Conservation (phyloP, 1,140 invertebrate species). For the Megathymus violae region DNA sequence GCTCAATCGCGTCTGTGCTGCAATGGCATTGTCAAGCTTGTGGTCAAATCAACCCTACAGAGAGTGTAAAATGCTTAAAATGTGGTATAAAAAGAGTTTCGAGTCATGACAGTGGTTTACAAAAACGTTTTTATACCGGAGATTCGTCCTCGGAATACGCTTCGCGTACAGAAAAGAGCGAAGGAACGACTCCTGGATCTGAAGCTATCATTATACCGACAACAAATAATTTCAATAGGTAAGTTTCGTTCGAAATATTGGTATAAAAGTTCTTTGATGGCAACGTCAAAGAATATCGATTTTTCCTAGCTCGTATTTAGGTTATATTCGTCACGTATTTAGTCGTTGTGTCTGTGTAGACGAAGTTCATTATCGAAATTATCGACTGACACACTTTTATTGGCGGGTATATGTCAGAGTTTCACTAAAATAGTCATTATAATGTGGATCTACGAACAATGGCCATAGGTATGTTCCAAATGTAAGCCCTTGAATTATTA, state of each 20-base stretch:
- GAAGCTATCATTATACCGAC: slow-evolving; percentile 71
- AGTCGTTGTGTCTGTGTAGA: slow-evolving; percentile 54
- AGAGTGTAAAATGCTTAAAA: slow-evolving; percentile 90
- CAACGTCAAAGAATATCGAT: slow-evolving; percentile 78
- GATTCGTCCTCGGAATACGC: slow-evolving; percentile 74
- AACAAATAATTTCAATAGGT: slow-evolving; percentile 76
- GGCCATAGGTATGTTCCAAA: slow-evolving; percentile 45
- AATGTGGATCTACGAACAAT: slow-evolving; percentile 34
- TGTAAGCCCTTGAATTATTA: slow-evolving; percentile 15
- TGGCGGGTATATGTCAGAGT: slow-evolving; percentile 61
- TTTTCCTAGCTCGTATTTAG: slow-evolving; percentile 77
- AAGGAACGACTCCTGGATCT: slow-evolving; percentile 70
- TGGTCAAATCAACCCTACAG: slow-evolving; percentile 93
- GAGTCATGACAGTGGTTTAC: slow-evolving; percentile 78
- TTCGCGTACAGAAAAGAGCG: slow-evolving; percentile 71
- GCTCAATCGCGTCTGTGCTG: slow-evolving; percentile 94
- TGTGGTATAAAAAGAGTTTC: slow-evolving; percentile 87
- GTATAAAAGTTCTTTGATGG: slow-evolving; percentile 62
- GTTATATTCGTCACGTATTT: slow-evolving; percentile 78
- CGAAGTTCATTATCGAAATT: slow-evolving; percentile 67
- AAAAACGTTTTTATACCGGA: slow-evolving; percentile 63
- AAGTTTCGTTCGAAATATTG: slow-evolving; percentile 53
- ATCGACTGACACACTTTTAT: slow-evolving; percentile 52
- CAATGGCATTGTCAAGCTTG: slow-evolving; percentile 95
- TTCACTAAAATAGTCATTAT: slow-evolving; percentile 54